phyloP scores from a whole-genome alignment of 2,888 invertebrate species.

The Electrophaes corylata region DNA sequence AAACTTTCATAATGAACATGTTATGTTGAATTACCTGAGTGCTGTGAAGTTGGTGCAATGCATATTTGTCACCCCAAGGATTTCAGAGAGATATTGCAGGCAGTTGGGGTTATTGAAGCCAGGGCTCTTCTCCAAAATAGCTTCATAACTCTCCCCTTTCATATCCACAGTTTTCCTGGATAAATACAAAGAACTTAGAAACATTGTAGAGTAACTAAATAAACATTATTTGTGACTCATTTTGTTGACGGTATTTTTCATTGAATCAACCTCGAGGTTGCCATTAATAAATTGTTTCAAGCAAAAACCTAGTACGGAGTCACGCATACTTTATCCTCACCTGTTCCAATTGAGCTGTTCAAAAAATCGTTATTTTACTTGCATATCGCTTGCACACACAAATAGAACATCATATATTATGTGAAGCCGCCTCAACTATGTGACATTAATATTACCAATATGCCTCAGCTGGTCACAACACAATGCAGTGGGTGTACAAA shows the following conservation, averaged over 20 bases:
- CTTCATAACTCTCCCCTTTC: slow-evolving; percentile 91
- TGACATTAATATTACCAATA: slow-evolving; percentile 80
- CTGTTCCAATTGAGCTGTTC: slow-evolving; percentile 82
- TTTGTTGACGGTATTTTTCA: slow-evolving; percentile 55
- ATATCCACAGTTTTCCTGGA: slow-evolving; percentile 90
- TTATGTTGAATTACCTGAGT: slow-evolving; percentile 82
- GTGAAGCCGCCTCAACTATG: slow-evolving; percentile 77
- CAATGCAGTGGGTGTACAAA: slow-evolving; percentile 64
- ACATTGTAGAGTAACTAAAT: slow-evolving; percentile 42
- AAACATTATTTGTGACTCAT: slow-evolving; percentile 49
- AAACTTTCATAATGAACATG: not conserved
- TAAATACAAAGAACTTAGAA: slow-evolving; percentile 53
- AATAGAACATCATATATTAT: slow-evolving; percentile 79
- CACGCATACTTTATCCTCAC: slow-evolving; percentile 82
- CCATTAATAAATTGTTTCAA: slow-evolving; percentile 49
- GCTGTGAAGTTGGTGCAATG: slow-evolving; percentile 88
- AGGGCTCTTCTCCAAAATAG: slow-evolving; percentile 91
- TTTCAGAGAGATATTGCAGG: slow-evolving; percentile 91
- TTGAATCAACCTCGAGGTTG: slow-evolving; percentile 31
- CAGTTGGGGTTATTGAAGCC: slow-evolving; percentile 96
- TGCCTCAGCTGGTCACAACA: slow-evolving; percentile 73
- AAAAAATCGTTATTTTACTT: slow-evolving; percentile 81
- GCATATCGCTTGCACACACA: slow-evolving; percentile 80
- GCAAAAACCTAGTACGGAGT: slow-evolving; percentile 46
- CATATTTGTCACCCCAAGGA: slow-evolving; percentile 88